Evolutionary conservation across 2,888 invertebrate genomes (phyloP), one percentile per base, ranked within the genome.

Genomic region (Chaetoderma sp.): DNA sequence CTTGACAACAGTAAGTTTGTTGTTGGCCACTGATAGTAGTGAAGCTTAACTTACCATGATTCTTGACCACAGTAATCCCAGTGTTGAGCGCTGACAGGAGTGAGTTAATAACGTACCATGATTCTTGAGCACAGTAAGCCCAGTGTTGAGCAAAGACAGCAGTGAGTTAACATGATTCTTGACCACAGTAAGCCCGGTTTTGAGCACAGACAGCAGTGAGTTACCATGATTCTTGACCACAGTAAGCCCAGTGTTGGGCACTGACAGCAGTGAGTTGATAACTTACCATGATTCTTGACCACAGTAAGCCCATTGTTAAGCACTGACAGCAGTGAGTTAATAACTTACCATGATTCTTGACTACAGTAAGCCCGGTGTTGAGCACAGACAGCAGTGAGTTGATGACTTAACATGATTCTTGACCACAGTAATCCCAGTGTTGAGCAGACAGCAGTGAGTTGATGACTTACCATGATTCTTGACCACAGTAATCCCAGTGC

Each of bases 371-470:
- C 0, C 95, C 96, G 0, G 93, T 92, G 72, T 92, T 92, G 67
- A 98, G 88, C 25, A 95, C 91, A 76, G 92, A 89, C 61, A 93
- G 89, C 59, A 95, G 88, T 80, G 93, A 91, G 60, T 91, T 91
- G 39, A 94, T 92, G 16, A 93, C 92, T 92, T 91, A 39, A 94
- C 92, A 71, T 89, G 82, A 67, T 91, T 91, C 75, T 95, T 90
- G 27, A 96, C 96, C 25, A 97, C 89, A 5, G 96, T 96, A 44
- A 98, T 88, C 0, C 95, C 96, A 0, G 93, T 92, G 72, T 92
- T 92, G 67, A 98, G 88, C 25, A 95, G 92, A 89, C 61, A 93
- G 89, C 59, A 95, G 88, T 80, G 93, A 91, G 60, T 91, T 91
- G 39, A 94, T 92, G 16, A 93, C 92, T n/a, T n/a, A n/a, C n/a